phyloP scores from a whole-genome alignment of 2,113 vertebrate species.

The Sardina pilchardus region DNA sequence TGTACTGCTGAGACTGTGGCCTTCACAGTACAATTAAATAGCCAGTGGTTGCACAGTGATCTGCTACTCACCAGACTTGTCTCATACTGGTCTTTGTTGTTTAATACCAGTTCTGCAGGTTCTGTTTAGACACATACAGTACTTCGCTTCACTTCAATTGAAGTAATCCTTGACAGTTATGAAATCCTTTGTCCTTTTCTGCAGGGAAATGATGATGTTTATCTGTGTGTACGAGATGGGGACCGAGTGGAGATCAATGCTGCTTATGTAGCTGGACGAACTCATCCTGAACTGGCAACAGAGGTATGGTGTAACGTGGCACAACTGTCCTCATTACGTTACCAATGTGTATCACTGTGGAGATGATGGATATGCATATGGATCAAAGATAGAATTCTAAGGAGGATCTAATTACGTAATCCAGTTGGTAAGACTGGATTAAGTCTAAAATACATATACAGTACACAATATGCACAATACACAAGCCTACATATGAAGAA shows the following conservation, averaged over 20 bases:
- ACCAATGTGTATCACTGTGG: no score
- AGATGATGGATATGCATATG: no score
- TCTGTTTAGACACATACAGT: background rate
- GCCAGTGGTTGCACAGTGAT: background rate
- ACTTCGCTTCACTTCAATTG: background rate
- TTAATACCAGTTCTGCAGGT: background rate
- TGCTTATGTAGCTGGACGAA: conserved; percentile 67
- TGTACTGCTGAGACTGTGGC: background rate
- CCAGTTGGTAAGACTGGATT: no score
- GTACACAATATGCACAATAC: no score
- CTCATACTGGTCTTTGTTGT: background rate
- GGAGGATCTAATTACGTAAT: no score
- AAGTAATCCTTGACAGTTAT: background rate
- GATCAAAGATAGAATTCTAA: no score
- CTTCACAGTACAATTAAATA: background rate
- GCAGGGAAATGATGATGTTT: conserved; percentile 83
- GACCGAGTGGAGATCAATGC: conserved; percentile 63
- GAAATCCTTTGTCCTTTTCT: conserved; percentile 27
- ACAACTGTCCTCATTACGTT: background rate
- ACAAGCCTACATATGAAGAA: no score
- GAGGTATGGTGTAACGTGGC: conserved; percentile 61
- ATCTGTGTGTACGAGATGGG: conserved; percentile 74
- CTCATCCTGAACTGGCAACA: conserved; percentile 68
- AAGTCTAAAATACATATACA: no score
- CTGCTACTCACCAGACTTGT: background rate